A percentile compares a stretch with the other conserved stretches of the same genome.
Conservation (phyloP, 1,140 invertebrate species). For the Drosophila littoralis region DNA sequence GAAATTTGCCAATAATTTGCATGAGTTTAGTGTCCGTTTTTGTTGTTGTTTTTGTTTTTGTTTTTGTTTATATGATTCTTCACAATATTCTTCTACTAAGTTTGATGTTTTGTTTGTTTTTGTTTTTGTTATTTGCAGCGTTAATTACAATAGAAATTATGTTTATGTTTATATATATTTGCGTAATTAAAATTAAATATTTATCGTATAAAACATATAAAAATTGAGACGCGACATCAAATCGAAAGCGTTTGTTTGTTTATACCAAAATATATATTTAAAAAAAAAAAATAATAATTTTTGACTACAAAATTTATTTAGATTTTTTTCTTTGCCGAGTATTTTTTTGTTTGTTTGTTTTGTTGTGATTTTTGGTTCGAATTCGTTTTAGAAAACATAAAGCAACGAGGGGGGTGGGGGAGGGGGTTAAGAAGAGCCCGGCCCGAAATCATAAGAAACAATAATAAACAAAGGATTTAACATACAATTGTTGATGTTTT, state of each 20-base stretch:
- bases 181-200: slow-evolving; percentile 72
- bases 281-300: slow-evolving; percentile 40
- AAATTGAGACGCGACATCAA: slow-evolving; percentile 40
- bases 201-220: slow-evolving; percentile 55
- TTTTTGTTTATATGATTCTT: slow-evolving; percentile 33
- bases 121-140: slow-evolving; percentile 62
- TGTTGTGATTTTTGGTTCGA: slow-evolving; percentile 65
- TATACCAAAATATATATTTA: slow-evolving; percentile 40
- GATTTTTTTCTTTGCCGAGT: slow-evolving; percentile 64
- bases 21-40: slow-evolving; percentile 43
- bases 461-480: slow-evolving; percentile 66
- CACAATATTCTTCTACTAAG: slow-evolving; percentile 28
- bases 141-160: slow-evolving; percentile 79
- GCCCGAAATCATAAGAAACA: slow-evolving; percentile 65
- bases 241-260: slow-evolving; percentile 52
- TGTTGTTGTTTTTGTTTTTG: slow-evolving; percentile 14
- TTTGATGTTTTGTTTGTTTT: slow-evolving; percentile 41
- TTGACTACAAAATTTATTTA: slow-evolving; percentile 45
- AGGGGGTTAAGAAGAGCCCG: slow-evolving; percentile 34
- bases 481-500: slow-evolving; percentile 45
- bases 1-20: slow-evolving; percentile 35
- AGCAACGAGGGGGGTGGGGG: slow-evolving; percentile 48
- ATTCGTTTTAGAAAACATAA: slow-evolving; percentile 65
- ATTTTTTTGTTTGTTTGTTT: slow-evolving; percentile 45
- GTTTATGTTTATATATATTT: slow-evolving; percentile 71